Conservation (phyloP, 2,888 invertebrate species). For the Anagyrus pseudococci region DNA sequence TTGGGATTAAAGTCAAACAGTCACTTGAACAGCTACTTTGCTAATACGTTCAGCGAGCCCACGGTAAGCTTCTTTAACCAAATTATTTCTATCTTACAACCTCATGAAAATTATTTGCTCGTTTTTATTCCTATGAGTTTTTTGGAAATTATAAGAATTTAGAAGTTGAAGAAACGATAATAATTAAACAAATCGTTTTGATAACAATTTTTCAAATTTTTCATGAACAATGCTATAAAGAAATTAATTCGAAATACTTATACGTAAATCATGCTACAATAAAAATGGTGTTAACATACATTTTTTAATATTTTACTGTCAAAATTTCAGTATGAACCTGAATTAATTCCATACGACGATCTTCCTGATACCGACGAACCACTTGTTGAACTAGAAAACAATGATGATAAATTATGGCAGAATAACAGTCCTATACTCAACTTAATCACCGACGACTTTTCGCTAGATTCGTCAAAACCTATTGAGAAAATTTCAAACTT, state of each 20-base stretch:
- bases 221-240: too few relatives aligned
- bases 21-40: conserved; percentile 54
- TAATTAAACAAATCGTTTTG: too few relatives aligned
- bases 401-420: conserved; percentile 54
- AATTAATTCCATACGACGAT: conserved; percentile 58
- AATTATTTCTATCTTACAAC: too few relatives aligned
- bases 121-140: too few relatives aligned
- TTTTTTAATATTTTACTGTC: background rate
- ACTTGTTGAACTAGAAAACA: conserved; percentile 54
- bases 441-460: conserved; percentile 48
- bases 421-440: conserved; percentile 49
- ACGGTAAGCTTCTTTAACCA: conserved; percentile 44
- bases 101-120: too few relatives aligned
- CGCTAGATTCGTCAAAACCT: conserved; percentile 47
- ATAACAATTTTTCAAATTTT: background rate
- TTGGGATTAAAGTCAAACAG: conserved; percentile 39
- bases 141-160: too few relatives aligned
- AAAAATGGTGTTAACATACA: too few relatives aligned
- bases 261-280: too few relatives aligned
- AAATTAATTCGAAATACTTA: conserved; percentile 1
- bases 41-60: conserved; percentile 52
- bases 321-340: conserved; percentile 52
- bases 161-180: too few relatives aligned
- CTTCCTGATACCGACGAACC: conserved; percentile 58
- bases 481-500: conserved; percentile 47